phyloP scores from a whole-genome alignment of 2,888 invertebrate species.

The Anthophora plumipes region DNA sequence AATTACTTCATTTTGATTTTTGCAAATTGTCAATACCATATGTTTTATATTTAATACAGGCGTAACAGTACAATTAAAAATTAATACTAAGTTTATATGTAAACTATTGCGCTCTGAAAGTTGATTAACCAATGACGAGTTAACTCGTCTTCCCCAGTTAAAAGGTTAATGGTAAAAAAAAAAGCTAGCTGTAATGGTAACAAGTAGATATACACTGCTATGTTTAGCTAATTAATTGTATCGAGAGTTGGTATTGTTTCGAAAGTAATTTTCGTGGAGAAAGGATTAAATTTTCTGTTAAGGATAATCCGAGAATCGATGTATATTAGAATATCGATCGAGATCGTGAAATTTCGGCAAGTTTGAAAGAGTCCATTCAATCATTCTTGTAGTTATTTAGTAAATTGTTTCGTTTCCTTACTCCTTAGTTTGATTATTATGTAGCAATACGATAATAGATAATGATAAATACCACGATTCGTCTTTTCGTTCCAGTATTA shows the following conservation, averaged over 20 bases:
- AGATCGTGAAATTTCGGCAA: background rate
- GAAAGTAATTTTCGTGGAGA: background rate
- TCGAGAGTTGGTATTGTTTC: background rate
- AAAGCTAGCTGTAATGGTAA: background rate
- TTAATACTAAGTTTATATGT: too few species aligned
- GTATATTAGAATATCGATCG: background rate
- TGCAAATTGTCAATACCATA: too few species aligned
- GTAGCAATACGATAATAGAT: constrained; percentile 36
- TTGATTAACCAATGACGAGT: too few species aligned
- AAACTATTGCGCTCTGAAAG: too few species aligned
- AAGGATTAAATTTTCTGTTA: background rate
- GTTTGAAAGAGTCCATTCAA: constrained; percentile 70
- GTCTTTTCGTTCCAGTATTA: constrained; percentile 51
- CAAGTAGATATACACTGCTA: too few species aligned
- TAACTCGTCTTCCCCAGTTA: too few species aligned
- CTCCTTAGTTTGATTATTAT: constrained; percentile 63
- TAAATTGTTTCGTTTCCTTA: constrained; percentile 64
- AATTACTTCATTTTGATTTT: too few species aligned
- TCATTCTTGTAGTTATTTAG: constrained; percentile 68
- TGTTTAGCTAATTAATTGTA: too few species aligned
- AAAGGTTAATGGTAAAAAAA: too few species aligned
- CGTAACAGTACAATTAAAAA: too few species aligned
- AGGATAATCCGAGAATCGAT: too few species aligned
- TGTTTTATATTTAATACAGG: too few species aligned
- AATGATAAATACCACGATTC: constrained; percentile 34